Evolutionary conservation across 2,888 invertebrate genomes (phyloP), one percentile per base, ranked within the genome.

Genomic region (Hololepta plana): DNA sequence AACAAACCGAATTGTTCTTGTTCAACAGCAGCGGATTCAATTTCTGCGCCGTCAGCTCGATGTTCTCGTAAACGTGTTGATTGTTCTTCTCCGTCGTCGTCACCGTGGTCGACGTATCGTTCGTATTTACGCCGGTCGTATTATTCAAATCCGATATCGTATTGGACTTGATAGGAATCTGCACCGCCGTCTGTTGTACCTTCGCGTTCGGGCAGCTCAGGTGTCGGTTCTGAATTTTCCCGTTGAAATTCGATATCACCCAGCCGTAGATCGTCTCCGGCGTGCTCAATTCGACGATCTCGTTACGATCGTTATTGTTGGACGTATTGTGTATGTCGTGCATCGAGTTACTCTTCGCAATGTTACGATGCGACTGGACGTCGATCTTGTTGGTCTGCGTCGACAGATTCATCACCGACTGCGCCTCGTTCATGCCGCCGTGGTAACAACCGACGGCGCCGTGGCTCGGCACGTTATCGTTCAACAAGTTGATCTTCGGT

Each of bases 211-310:
- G 51, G 30, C 48, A 50, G 32, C 51, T 51, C 31, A 49, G 39
- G 31, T 50, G 49, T 21, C 48, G 35, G 16, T 41, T 42, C 32
- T 44, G 45, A n/a, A 45, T 44, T 27, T 46, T 44, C 20, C 47
- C 48, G 12, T 46, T 44, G 24, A 45, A 42, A 35, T 39, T 46
- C 30, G 51, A 47, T 37, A 67, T 74, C 24, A 75, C 73, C 13
- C 75, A 57, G 1, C 75, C 75, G 10, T 66, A 67, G 29, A 75
- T 75, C 3, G 74, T 75, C 45, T 75, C 75, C 0, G 75, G 72
- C 3, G 74, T 71, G 1, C 75, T 74, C 1, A 73, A 32, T 35
- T 55, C 55, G 4, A 55, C 37, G n/a, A 35, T 27, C 26, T 36
- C 36, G 7, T 40, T 41, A n/a, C n/a, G n/a, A n/a, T 29, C 11